A percentile compares a stretch with the other conserved stretches of the same genome.
phyloP scores from a whole-genome alignment of 1,140 invertebrate genomes.

The Zaprionus kolodkinae region DNA sequence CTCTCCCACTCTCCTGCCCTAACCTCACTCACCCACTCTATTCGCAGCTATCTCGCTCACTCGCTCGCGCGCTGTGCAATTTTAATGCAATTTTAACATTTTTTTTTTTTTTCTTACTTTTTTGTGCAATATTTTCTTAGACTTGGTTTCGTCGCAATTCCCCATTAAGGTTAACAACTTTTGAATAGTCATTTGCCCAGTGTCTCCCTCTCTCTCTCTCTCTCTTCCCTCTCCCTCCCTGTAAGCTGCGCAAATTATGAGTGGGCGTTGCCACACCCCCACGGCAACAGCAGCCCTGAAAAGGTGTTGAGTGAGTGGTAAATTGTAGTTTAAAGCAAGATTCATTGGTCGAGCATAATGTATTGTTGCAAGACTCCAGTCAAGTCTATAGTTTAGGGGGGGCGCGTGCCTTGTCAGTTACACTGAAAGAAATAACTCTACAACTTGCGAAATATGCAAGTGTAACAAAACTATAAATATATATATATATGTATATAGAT shows the following conservation, averaged over 20 bases:
- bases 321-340: constrained; percentile 1
- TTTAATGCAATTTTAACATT: constrained; percentile 68
- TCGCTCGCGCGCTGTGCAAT: constrained; percentile 45
- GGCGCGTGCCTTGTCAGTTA: neutral
- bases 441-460: too few species aligned
- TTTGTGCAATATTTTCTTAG: constrained; percentile 72
- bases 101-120: constrained; percentile 49
- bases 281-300: neutral
- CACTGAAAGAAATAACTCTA: neutral
- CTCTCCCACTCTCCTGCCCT: constrained; percentile 15
- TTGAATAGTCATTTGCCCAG: constrained; percentile 64
- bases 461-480: too few species aligned
- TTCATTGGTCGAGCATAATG: neutral
- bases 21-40: neutral
- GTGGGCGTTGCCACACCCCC: constrained; percentile 1
- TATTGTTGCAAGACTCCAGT: neutral
- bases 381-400: neutral
- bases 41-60: neutral
- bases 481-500: too few species aligned
- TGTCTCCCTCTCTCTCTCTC: neutral
- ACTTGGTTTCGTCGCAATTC: constrained; percentile 54
- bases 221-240: neutral
- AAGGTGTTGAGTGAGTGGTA: constrained; percentile 15
- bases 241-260: constrained; percentile 30
- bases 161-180: constrained; percentile 73